A percentile compares a stretch with the other conserved stretches of the same genome.
phyloP scores from a whole-genome alignment of 2,113 vertebrate species.

The Apaloderma vittatum region DNA sequence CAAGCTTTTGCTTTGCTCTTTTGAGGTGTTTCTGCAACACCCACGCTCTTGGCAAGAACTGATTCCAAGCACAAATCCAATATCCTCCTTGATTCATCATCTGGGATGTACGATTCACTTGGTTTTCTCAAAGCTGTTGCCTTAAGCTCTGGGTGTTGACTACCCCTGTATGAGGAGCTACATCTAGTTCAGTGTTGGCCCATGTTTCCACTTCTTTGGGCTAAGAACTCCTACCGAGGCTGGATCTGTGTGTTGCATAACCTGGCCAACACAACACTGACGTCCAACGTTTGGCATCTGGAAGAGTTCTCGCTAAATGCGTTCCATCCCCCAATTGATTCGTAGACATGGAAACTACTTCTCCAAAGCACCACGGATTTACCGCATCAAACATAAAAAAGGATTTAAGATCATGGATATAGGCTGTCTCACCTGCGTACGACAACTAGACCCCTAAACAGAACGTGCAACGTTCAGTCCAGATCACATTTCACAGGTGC shows the following conservation, averaged over 20 bases:
- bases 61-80: not conserved
- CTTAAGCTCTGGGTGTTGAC: not conserved
- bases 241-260: not conserved
- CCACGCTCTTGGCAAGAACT: conserved; percentile 1
- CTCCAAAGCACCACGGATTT: not conserved
- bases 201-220: not conserved
- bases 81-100: not conserved
- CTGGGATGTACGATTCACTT: not conserved
- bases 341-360: not conserved
- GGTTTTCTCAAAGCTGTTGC: not conserved
- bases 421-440: accelerated
- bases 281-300: not conserved
- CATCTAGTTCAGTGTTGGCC: not conserved
- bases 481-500: not conserved
- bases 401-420: not conserved
- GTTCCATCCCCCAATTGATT: not conserved
- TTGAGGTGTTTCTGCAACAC: conserved; percentile 21
- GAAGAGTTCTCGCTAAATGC: not conserved
- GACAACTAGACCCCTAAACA: not conserved
- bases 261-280: not conserved
- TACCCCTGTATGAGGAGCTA: not conserved
- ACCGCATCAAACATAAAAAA: not conserved
- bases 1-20: conserved; percentile 1
- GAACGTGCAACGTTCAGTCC: not conserved
- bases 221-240: not conserved